Evolutionary conservation across 2,888 invertebrate genomes (phyloP), one percentile per base, ranked within the genome.

Genomic region (Macrophya alboannulata): DNA sequence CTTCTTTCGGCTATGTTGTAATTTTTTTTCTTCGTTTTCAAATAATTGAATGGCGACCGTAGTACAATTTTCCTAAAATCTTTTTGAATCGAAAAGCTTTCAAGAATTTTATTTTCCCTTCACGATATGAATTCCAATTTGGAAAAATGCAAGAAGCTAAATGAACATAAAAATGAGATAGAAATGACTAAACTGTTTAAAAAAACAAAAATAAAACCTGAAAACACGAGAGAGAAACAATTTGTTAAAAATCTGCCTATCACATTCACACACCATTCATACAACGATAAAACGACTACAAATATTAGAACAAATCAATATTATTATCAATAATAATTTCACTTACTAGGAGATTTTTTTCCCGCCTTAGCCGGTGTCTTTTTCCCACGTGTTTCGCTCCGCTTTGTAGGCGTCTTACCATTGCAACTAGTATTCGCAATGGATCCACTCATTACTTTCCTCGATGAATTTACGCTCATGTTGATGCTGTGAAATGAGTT

Each of bases 341-440:
- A 89, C 90, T 92, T 94, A 96, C 96, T 95, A 90, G 96, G 96
- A 76, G 96, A 96, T 92, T 96, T 96, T 90, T 95, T 96, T 0
- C 95, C 95, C 15, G 96, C 96, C 86, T 97, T 97, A 37, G 94
- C 94, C 0, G 96, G 96, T 17, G 95, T 95, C 92, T 96, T 97
- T 85, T 95, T 95, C 86, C 94, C 94, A 86, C 94, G 93, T 12
- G 91, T 87, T 93, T 87, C 94, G 90, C 0, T 93, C 91, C 84
- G 94, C 93, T 93, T 96, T 94, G 91, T 95, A 93, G 90, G 96
- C 6, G 96, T 96, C 91, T 95, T 96, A 71, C 95, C 95, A 62
- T 92, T 94, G 86, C 92, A 48, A 17, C 45, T 94, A 15, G 88
- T 86, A 85, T 92, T 93, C 17, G 91, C 88, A 31, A 92, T 89